Percentiles rank a stretch among this genome's conserved stretches.
phyloP scores from a whole-genome alignment of 2,113 vertebrate genomes.

The Thryonomys swinderianus region DNA sequence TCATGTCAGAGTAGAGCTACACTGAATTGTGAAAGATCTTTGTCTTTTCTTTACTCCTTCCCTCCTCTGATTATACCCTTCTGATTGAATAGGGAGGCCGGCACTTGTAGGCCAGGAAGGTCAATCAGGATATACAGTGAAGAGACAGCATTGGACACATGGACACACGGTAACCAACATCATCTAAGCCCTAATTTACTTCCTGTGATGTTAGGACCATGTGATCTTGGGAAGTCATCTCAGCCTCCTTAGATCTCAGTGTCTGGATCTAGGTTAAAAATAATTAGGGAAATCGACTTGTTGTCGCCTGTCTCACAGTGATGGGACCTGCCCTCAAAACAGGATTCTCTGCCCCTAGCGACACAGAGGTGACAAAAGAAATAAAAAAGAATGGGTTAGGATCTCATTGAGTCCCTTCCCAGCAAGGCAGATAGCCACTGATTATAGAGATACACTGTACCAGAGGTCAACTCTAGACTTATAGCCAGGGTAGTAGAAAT shows the following conservation, averaged over 20 bases:
- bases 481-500: not conserved
- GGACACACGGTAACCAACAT: not conserved
- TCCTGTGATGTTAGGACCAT: not conserved
- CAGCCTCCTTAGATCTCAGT: not conserved
- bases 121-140: not conserved
- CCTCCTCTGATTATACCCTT: constrained; percentile 42
- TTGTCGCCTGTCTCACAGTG: not conserved
- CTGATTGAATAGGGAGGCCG: constrained; percentile 25
- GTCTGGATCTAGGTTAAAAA: not conserved
- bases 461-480: not conserved
- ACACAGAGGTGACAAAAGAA: not conserved
- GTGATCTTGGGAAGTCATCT: not conserved
- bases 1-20: constrained; percentile 82
- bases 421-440: not conserved
- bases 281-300: not conserved
- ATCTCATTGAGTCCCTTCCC: not conserved
- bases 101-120: not conserved
- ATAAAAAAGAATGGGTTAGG: not conserved
- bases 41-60: constrained; percentile 68
- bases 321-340: not conserved
- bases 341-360: not conserved
- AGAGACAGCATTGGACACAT: not conserved
- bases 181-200: not conserved
- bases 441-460: no score
- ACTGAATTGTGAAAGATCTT: constrained; percentile 74